Evolutionary conservation across 2,797 vertebrate species (phyloP), one percentile per base, ranked within the genome.

Genomic region (Acestrorhynchus altus): DNA sequence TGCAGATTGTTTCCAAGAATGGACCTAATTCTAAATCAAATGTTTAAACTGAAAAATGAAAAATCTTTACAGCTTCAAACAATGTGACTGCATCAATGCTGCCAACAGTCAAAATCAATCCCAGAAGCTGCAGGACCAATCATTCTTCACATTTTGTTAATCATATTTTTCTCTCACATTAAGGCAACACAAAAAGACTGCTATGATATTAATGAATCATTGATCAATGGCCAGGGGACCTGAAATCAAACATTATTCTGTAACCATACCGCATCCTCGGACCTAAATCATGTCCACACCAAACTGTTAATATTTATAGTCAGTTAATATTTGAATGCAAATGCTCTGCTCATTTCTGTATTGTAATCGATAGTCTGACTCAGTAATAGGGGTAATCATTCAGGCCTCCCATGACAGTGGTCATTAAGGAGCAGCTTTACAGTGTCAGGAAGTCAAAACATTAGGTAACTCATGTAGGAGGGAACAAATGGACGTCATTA

Each of bases 261-360:
- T 44, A 18, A 10, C 40, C 51, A 22, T 35, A 11, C 26, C 31
- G 60, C 35, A 7, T n/a, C 16, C 26, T 69, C 9, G 26, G 47
- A 39, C 39, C 49, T 4, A 13, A 64, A 78, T 79, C 63, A 47
- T 28, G 40, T 47, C 70, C 42, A 40, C 61, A 20, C 42, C 15
- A 20, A 72, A 78, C 61, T 73, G 40, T 66, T 78, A 78, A 78
- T 78, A 78, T 78, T 78, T 73, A 78, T 78, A 78, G 20, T 59
- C 28, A 3, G 52, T 78, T 78, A 78, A 78, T 78, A 73, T 60
- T 26, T 40, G 72, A 78, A 73, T 72, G 46, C 59, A 44, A 40
- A 24, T 46, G 22, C 63, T 47, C 20, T 2, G 3, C 40, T 44
- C 44, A 56, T 64, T 57, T 47, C 31, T 16, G 26, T 65, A 72